A percentile compares a stretch with the other conserved stretches of the same genome.
Evolutionary conservation across 2,113 vertebrate genomes (phyloP).

Genomic region (Anarhynchus alexandrinus): DNA sequence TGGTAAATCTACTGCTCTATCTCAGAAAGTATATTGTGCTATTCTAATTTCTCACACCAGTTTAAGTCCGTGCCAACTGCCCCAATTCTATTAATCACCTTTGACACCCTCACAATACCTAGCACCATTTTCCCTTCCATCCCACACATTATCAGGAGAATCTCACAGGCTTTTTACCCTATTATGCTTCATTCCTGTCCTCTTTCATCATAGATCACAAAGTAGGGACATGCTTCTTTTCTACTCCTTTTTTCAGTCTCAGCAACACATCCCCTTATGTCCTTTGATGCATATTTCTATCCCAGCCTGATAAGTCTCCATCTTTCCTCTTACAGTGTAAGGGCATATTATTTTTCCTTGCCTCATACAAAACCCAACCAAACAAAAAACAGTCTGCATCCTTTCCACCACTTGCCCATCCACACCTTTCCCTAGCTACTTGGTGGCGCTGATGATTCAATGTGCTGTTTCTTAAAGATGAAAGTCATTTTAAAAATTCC

Average conservation of each 20-base stretch:
- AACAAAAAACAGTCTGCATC: background rate
- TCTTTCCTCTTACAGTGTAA: background rate
- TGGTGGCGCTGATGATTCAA: background rate
- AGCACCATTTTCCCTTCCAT: background rate
- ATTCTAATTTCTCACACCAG: background rate
- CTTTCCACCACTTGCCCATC: background rate
- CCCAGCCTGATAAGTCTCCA: background rate
- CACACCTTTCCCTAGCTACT: background rate
- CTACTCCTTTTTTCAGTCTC: background rate
- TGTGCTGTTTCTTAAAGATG: background rate
- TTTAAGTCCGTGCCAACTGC: background rate
- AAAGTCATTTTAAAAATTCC: background rate
- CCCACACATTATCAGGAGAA: background rate
- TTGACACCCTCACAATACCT: background rate
- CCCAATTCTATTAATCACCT: background rate
- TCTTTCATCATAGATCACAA: background rate
- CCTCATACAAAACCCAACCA: background rate
- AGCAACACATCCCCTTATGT: background rate
- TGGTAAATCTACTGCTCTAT: background rate
- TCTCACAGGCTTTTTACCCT: background rate
- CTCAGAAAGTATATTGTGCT: background rate
- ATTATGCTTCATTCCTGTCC: background rate
- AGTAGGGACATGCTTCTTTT: background rate
- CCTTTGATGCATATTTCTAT: background rate
- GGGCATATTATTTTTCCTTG: background rate